Conservation (phyloP, 1,140 invertebrate genomes). For the Conus betulinus region DNA sequence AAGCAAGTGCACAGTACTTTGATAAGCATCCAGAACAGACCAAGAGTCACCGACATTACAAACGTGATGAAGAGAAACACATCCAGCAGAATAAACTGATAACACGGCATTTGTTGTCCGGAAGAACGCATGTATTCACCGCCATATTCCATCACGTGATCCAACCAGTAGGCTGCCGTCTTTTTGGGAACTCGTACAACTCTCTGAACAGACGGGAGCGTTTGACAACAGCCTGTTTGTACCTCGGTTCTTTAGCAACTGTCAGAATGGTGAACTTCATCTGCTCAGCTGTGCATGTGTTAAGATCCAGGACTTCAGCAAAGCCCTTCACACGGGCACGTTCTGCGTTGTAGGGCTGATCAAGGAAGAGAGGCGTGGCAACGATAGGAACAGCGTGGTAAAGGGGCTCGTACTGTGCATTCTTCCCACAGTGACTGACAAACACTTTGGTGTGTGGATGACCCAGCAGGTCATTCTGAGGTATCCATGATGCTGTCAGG, state of each 20-base stretch:
- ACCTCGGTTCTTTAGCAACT: conserved; percentile 36
- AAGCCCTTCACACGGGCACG: conserved; percentile 67
- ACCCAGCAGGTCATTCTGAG: conserved; percentile 47
- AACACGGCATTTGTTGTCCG: conserved; percentile 48
- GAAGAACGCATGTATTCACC: conserved; percentile 41
- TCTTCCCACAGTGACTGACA: conserved; percentile 85
- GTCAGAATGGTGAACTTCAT: conserved; percentile 56
- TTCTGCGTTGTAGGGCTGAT: conserved; percentile 78
- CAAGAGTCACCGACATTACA: background rate
- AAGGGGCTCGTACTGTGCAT: conserved; percentile 85
- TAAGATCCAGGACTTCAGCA: conserved; percentile 64
- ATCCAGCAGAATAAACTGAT: conserved; percentile 57
- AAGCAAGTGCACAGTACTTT: no score
- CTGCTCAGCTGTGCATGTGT: conserved; percentile 58
- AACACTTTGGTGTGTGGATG: conserved; percentile 77
- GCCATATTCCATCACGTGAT: conserved; percentile 47
- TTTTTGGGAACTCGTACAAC: conserved; percentile 37
- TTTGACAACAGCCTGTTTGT: conserved; percentile 49
- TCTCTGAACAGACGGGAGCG: conserved; percentile 46
- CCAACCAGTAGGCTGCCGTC: conserved; percentile 50
- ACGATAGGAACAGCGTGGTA: conserved; percentile 85
- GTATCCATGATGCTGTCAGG: conserved; percentile 43
- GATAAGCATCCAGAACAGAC: no score
- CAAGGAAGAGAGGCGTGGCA: conserved; percentile 83
- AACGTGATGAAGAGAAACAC: conserved; percentile 29